Evolutionary conservation across 2,888 invertebrate species (phyloP), one percentile per base, ranked within the genome.

Genomic region (Norana najaformis): DNA sequence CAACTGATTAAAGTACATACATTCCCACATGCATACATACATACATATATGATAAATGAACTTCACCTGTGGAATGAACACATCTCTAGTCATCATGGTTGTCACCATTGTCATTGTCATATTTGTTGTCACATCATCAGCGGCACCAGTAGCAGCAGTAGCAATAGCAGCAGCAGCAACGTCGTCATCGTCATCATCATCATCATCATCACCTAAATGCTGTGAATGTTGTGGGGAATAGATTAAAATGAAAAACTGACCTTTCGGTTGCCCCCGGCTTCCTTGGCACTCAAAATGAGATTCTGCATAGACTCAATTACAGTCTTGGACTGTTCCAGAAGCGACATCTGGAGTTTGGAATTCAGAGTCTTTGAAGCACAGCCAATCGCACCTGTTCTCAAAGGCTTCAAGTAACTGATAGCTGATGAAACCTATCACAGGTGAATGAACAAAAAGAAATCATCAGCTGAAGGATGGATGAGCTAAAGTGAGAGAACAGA

Each of bases 281-380:
- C 97, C 94, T 98, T 97, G 2, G 97, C 96, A 0, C 97, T 96
- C 92, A 97, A 97, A 89, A 98, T 96, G 91, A 98, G 96, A 93
- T 98, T 97, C 13, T 98, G 95, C 5, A 97, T 97, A n/a, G 98
- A 97, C 95, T 99, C 99, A 0, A 98, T 96, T 89, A 99, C 98
- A 0, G 99, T 98, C 94, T 99, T 97, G 4, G 98, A 96, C 95
- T 98, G 98, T 94, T 98, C 97, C 91, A 99, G 95, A 90, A 99
- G 95, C 89, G 96, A 96, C 94, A 97, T 97, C 95, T 99, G 99
- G 93, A 97, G 97, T 93, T 96, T 96, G 0, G 97, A 97, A 95
- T 98, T 98, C 13, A 97, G 96, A 94, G 98, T 97, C 94, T 97
- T 97, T 0, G 98, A 98, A 2, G 95, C 94, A 89, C 94, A 94